These are phyloP conservation scores for Cromileptes altivelis DNA, from an alignment of 2,113 vertebrate genomes.

Conservation along the genomic window DNA sequence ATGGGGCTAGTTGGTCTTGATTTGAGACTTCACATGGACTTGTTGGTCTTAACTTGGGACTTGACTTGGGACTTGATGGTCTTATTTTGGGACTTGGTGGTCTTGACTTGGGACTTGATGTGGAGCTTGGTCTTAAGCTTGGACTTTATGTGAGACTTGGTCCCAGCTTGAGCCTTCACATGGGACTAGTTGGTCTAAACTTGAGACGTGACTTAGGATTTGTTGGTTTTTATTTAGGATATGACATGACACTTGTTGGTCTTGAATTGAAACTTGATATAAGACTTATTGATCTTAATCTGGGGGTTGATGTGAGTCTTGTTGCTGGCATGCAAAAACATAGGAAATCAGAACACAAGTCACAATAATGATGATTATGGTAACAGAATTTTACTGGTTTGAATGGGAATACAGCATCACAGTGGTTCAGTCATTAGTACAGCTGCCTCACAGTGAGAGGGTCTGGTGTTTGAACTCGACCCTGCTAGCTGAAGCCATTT, in stretches of 20 bases:
- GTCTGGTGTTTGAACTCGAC: background rate
- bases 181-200: background rate
- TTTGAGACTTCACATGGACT: background rate
- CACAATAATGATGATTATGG: background rate
- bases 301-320: too few relatives aligned
- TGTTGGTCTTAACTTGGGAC: too few relatives aligned
- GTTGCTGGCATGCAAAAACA: too few relatives aligned
- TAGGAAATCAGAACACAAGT: background rate
- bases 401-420: background rate
- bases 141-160: too few relatives aligned
- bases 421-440: background rate
- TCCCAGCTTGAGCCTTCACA: too few relatives aligned
- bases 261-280: background rate
- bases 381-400: background rate
- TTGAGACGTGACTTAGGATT: background rate
- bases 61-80: too few relatives aligned
- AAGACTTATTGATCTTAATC: background rate
- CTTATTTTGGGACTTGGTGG: too few relatives aligned
- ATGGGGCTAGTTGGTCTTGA: background rate
- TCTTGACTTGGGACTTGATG: too few relatives aligned
- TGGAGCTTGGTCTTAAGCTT: too few relatives aligned
- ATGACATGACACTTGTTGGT: too few relatives aligned
- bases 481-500: background rate
- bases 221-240: too few relatives aligned
- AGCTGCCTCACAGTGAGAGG: background rate